Evolutionary conservation across 2,888 invertebrate species (phyloP), one percentile per base, ranked within the genome.

Genomic region (Mimumesa dahlbomi): DNA sequence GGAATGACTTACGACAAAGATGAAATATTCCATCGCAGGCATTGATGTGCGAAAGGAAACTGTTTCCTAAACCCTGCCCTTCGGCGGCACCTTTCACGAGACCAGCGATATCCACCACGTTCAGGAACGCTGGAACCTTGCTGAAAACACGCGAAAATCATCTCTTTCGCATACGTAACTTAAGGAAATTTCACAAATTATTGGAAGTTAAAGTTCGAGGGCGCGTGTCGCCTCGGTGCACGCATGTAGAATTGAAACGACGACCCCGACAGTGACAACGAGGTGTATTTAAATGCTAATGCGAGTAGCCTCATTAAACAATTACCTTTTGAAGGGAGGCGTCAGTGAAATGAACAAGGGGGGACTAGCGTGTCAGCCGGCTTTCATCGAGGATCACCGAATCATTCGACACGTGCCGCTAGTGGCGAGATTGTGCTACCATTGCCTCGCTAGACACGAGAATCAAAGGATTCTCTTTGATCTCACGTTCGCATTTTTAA

Each of bases 11-110:
- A 97, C 99, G 94, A 87, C 97, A 96, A 75, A 99, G 93, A 90
- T 99, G 98, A 88, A 99, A 99, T 83, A 99, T 95, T 38, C 98
- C 97, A 90, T 99, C 99, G 89, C 99, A 99, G 13, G 98, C 99
- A 89, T 95, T 96, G 86, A 99, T 99, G 90, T 99, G 98, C 3
- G 99, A 98, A 45, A 99, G 93, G 90, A 99, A 99, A 70, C 98
- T 98, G 90, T 99, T 99, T 85, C 99, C 99, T 59, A 99, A 92
- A 1, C 99, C 98, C 90, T 98, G 97, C 0, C 99, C 99, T 89
- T 99, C 98, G 2, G 98, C 96, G 1, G 99, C 99, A 25, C 99
- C 99, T 86, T 98, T 97, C 34, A 99, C 99, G 75, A 99, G 91
- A 7, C 99, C 99, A 57, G 99, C 99, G 84, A 99, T 99, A 89